These are phyloP conservation scores for Lepilemur ruficaudatus DNA, from an alignment of 2,797 vertebrate genomes.

Conservation along the genomic window DNA sequence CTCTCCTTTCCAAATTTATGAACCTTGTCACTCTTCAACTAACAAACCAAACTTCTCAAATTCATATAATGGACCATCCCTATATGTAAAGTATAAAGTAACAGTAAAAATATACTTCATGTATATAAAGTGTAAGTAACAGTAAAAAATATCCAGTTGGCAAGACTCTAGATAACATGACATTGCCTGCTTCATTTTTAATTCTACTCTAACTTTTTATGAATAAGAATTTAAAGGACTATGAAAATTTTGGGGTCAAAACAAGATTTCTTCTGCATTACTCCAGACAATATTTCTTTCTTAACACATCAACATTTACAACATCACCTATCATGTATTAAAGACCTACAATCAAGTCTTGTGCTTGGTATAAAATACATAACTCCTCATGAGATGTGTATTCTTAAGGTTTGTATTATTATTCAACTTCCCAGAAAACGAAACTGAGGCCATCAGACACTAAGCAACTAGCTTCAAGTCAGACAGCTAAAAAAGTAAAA, in stretches of 20 bases:
- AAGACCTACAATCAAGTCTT: background rate
- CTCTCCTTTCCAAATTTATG: background rate
- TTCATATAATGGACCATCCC: background rate
- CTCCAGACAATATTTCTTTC: background rate
- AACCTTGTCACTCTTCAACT: background rate
- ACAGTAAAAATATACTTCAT: background rate
- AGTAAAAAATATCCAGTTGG: background rate
- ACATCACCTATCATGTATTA: background rate
- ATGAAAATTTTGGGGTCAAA: background rate
- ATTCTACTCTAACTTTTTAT: constrained; percentile 4
- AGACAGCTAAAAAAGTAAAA: background rate
- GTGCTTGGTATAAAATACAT: background rate
- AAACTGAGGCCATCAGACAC: background rate
- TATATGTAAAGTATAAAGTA: background rate
- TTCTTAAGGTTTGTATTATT: background rate
- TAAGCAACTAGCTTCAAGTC: background rate
- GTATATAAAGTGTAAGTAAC: background rate
- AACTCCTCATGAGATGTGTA: background rate
- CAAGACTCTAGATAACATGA: background rate
- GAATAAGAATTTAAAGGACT: background rate
- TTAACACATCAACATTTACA: background rate
- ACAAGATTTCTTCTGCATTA: background rate
- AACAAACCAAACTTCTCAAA: background rate
- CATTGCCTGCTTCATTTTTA: background rate
- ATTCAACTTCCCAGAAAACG: background rate